Conservation (phyloP, 37 sponge, comb jelly and placozoan genomes). For the Hormiphora californensis region DNA sequence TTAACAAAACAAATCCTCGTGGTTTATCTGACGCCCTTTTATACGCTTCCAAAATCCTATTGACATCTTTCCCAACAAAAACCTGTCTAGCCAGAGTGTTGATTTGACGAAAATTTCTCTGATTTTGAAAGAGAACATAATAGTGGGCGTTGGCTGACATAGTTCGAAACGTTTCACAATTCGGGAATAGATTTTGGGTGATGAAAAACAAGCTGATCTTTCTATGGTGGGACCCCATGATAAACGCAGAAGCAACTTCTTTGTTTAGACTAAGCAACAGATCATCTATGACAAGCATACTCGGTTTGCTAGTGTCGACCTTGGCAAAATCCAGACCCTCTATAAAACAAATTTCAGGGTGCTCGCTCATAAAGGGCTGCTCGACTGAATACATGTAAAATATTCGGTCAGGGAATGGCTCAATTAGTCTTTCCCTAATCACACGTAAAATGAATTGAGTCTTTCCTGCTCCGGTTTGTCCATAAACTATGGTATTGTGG, state of each 20-base stretch:
- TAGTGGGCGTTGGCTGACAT: conserved; percentile 30
- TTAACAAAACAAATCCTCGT: background rate
- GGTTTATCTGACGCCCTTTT: background rate
- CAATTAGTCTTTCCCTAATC: background rate
- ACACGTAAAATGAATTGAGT: background rate
- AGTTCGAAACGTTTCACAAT: conserved; percentile 4
- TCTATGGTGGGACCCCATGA: background rate
- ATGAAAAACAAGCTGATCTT: background rate
- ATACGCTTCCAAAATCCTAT: background rate
- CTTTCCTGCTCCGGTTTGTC: background rate
- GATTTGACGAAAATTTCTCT: conserved; percentile 5
- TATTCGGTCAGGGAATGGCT: background rate
- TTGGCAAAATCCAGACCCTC: background rate
- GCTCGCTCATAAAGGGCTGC: background rate
- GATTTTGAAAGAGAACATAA: background rate
- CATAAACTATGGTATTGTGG: background rate
- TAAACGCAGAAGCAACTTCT: background rate
- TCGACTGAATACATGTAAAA: conserved; percentile 31
- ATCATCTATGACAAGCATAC: conserved; percentile 33
- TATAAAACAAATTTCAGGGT: conserved; percentile 28
- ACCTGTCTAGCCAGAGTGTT: conserved; percentile 7
- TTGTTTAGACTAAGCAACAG: background rate
- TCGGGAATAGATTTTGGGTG: conserved; percentile 8
- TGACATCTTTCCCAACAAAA: conserved; percentile 1
- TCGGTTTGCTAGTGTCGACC: background rate